Base-by-base conservation (phyloP, 2,888 invertebrate species). In the Athrips mouffetella region DNA sequence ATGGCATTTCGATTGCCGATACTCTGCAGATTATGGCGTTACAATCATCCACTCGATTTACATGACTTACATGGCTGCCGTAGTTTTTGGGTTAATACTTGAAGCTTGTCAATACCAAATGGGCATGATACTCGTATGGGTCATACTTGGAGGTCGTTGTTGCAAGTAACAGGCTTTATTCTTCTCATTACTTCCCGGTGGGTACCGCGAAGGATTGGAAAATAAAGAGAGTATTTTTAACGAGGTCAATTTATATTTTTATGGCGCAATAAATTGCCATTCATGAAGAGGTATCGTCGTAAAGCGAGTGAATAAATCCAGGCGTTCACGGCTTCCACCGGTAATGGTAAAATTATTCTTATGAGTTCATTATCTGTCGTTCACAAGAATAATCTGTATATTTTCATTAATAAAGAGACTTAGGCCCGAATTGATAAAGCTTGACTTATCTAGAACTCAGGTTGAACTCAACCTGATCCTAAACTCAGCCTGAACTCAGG, bases 91-190 rank as follows among this genome's bases (percentile, higher is more conserved):
- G 33, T 33, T 15, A 33, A 33, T 33, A 33, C 33, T 33, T 33
- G 15, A n/a, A 3, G 13, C 15, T 13, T 15, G 33, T 33, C 33
- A 33, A 33, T 33, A 33, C 13, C 33, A 33, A 5, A 5, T 2
- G 5, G 13, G 33, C 5, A 3, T 16, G 15, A 4, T 4, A 25
- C 15, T 15, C 15, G 33, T 15, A 5, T 33, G 15, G 13, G 13
- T 4, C 16, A 11, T 33, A 15, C n/a, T 46, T 49, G 13, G 33
- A 45, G 42, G 35, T 23, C 18, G 35, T 23, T 33, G 27, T 15
- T 45, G 16, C 13, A 29, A 13, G 29, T 42, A 45, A 51, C 45
- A 42, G 41, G 39, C 47, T 48, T 47, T 46, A 49, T 52, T 49
- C 25, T 40, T 25, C 40, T 52, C 45, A 51, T 51, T 42, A 39